Base-by-base conservation (phyloP, 2,113 vertebrate genomes). In the Desmodus rotundus region DNA sequence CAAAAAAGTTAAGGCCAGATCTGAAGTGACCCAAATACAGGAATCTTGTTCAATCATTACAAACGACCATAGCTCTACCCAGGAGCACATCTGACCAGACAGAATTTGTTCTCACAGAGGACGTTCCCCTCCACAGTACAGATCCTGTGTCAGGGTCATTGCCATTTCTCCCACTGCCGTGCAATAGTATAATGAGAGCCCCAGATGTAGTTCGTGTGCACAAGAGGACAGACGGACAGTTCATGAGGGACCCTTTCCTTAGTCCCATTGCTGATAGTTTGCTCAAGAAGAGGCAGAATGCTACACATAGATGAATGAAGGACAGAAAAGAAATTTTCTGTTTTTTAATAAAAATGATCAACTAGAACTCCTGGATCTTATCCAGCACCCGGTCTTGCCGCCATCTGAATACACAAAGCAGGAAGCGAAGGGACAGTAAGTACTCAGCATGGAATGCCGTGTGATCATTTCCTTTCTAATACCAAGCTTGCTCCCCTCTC, bases 101-200 rank as follows among this genome's bases (percentile, higher is more conserved):
- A 26, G 68, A 72, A 92, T 84, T 31, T 67, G 26, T 52, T 87
- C 78, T 93, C 77, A 58, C 8, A 24, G 73, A 74, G 61, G 43
- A 43, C 58, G 24, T n/a, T 19, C 16, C 12, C 26, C 4, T 10
- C 24, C 22, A 6, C 65, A 63, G 54, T 56, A 7, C 38, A 12
- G 20, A 83, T 91, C 77, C 88, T 74, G 87, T 86, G 63, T 91
- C 85, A 92, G 72, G 54, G 36, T 80, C 92, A 54, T 0, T 81
- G 81, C 83, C 83, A 74, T 85, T 78, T 95, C 82, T 82, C 93
- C 87, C 81, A 92, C 92, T 88, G 89, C 74, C 85, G 86, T 33
- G 65, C 84, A 93, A 94, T 96, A 45, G 68, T 52, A n/a, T 65
- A 97, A 89, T 50, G 68, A 95, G 97, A 92, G 74, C 12, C 54